These are phyloP conservation scores for Tetrao urogallus DNA, from an alignment of 2,113 vertebrate species.

Conservation along the genomic window DNA sequence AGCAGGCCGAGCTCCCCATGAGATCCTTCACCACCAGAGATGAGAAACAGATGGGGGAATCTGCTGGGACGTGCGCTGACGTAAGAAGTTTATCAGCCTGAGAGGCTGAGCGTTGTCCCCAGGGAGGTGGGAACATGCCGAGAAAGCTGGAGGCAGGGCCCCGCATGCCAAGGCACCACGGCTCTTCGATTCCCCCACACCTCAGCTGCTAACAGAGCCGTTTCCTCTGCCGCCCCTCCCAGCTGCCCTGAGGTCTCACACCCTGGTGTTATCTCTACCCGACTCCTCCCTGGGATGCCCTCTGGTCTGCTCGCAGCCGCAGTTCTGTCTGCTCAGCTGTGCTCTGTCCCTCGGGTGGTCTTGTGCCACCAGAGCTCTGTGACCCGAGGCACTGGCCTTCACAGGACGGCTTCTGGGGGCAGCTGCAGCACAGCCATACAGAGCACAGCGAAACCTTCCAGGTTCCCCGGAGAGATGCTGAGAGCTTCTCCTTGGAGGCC, in stretches of 20 bases:
- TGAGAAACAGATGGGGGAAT: slow-evolving; percentile 70
- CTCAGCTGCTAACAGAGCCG: not conserved
- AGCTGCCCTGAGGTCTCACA: not conserved
- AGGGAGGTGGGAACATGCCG: slow-evolving; percentile 8
- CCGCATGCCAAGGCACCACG: not conserved
- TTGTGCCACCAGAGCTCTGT: not conserved
- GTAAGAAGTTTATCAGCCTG: slow-evolving; percentile 61
- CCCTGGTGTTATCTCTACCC: not conserved
- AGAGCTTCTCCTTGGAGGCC: not conserved
- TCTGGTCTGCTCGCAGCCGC: not conserved
- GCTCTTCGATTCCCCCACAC: slow-evolving; percentile 31
- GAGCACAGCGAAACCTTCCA: not conserved
- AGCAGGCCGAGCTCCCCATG: slow-evolving; percentile 54
- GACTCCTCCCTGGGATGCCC: slow-evolving; percentile 39
- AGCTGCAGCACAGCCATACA: rapidly evolving
- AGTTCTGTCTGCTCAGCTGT: not conserved
- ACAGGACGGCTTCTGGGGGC: not conserved
- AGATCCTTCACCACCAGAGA: slow-evolving; percentile 59
- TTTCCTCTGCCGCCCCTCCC: slow-evolving; percentile 55
- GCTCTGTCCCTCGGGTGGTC: not conserved
- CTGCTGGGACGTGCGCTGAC: slow-evolving; percentile 67
- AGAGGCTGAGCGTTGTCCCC: slow-evolving; percentile 47
- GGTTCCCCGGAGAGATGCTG: not conserved
- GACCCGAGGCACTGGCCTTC: not conserved
- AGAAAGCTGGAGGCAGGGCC: slow-evolving; percentile 27